phyloP scores from a whole-genome alignment of 2,113 vertebrate species.

The Saguinus imperator region DNA sequence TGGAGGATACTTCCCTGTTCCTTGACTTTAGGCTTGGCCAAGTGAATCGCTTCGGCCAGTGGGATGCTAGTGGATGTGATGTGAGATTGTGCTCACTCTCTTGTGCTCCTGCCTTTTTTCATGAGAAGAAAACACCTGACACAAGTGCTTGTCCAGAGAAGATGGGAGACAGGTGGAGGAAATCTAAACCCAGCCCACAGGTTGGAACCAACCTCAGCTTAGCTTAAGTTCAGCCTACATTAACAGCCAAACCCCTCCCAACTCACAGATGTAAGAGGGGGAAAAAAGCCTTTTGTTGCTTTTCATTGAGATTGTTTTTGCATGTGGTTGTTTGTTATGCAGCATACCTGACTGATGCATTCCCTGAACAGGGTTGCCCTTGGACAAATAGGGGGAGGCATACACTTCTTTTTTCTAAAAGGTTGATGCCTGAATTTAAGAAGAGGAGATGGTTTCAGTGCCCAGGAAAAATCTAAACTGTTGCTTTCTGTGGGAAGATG shows the following conservation, averaged over 20 bases:
- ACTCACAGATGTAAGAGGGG: neutral
- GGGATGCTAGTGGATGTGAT: neutral
- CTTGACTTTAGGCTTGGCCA: neutral
- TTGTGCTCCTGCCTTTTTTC: neutral
- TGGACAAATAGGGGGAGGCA: neutral
- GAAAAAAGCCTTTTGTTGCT: neutral
- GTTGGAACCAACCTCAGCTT: neutral
- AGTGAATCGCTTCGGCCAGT: neutral
- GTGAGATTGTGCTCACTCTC: neutral
- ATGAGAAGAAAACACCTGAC: neutral
- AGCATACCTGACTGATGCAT: neutral
- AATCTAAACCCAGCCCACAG: neutral
- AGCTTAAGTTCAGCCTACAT: neutral
- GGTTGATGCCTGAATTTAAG: neutral
- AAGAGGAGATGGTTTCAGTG: neutral
- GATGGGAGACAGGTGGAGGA: neutral
- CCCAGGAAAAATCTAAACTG: neutral
- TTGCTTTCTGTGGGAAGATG: constrained; percentile 15
- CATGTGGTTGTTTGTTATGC: neutral
- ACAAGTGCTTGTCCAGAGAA: neutral
- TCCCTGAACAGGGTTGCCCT: neutral
- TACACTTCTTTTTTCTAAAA: neutral
- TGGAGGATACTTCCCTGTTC: neutral
- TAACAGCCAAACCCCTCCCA: neutral
- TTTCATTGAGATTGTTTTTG: neutral